Evolutionary conservation across 2,113 vertebrate genomes (phyloP).

Genomic region (Oreochromis tanganicae): DNA sequence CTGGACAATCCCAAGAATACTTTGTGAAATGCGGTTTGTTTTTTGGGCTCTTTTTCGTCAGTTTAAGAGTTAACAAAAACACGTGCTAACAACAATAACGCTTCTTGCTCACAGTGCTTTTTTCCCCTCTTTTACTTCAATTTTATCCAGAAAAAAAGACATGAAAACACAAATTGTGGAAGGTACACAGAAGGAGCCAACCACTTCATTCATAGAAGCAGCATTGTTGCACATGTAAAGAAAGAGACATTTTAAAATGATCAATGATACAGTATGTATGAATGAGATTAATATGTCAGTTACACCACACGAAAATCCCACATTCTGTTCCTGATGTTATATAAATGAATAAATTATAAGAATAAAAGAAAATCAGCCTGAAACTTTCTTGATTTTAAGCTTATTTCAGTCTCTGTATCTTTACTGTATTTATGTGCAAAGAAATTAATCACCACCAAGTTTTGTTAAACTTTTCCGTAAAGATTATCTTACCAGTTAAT

Average conservation of each 20-base stretch:
- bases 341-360: neutral
- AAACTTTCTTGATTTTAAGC: neutral
- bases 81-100: neutral
- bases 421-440: neutral
- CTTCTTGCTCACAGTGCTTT: neutral
- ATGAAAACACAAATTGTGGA: neutral
- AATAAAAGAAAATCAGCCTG: neutral
- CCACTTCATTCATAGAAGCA: neutral
- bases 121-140: rapidly evolving
- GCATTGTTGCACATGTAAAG: neutral
- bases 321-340: neutral
- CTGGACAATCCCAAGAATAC: neutral
- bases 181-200: neutral
- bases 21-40: neutral
- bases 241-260: neutral
- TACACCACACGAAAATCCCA: neutral
- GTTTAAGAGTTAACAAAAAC: neutral
- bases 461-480: neutral
- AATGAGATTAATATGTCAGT: neutral
- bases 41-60: rapidly evolving
- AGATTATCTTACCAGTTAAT: neutral
- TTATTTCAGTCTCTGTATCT: neutral
- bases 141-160: neutral
- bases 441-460: neutral
- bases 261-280: neutral